Conservation (phyloP, 2,888 invertebrate species). For the Unio pictorum region DNA sequence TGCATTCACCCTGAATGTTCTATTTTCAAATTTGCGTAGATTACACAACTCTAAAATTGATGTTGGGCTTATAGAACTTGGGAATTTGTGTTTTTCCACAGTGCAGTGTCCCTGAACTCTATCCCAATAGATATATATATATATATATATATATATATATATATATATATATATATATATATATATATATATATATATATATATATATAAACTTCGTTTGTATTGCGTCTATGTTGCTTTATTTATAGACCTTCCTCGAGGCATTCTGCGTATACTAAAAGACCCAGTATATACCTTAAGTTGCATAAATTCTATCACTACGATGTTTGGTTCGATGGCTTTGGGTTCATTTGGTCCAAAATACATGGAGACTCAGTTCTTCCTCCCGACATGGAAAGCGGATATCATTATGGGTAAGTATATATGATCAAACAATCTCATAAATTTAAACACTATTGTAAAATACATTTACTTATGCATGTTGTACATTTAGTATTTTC, state of each 20-base stretch:
- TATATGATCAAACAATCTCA: too few relatives aligned
- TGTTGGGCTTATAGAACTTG: too few relatives aligned
- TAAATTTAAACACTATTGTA: too few relatives aligned
- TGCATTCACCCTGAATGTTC: too few relatives aligned
- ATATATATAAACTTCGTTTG: background rate
- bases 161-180: constrained; percentile 9
- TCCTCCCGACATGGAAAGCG: constrained; percentile 53
- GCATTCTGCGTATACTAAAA: constrained; percentile 28
- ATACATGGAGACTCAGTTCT: constrained; percentile 53
- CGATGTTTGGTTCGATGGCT: constrained; percentile 40
- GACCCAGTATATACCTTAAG: constrained; percentile 36
- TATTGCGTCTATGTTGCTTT: background rate
- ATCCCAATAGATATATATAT: too few relatives aligned
- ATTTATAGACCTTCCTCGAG: constrained; percentile 37
- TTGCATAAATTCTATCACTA: constrained; percentile 11
- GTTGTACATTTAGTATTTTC: too few relatives aligned
- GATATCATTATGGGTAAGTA: constrained; percentile 46
- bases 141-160: constrained; percentile 9
- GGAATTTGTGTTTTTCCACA: too few relatives aligned
- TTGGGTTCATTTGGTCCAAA: constrained; percentile 48
- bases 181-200: constrained; percentile 7
- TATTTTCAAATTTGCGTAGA: too few relatives aligned
- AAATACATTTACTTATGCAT: too few relatives aligned
- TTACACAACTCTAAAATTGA: too few relatives aligned
- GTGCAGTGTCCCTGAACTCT: too few relatives aligned